Conservation (phyloP, 2,113 vertebrate species). For the Oreochromis spilurus region DNA sequence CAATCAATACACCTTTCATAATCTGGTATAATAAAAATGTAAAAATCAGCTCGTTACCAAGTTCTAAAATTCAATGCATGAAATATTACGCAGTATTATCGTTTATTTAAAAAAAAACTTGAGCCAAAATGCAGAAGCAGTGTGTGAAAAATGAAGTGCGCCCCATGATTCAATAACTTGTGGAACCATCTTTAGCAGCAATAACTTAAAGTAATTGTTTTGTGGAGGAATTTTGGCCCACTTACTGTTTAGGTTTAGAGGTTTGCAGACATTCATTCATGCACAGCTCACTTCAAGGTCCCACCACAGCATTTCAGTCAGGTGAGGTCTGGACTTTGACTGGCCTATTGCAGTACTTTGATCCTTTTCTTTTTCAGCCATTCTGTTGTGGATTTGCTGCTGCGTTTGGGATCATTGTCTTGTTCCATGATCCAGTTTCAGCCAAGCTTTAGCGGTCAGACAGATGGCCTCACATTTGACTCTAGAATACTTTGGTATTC, state of each 20-base stretch:
- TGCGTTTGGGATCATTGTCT: background rate
- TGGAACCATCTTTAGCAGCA: background rate
- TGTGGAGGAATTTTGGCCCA: background rate
- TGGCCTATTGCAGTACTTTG: background rate
- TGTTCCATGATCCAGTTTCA: background rate
- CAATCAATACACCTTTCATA: rapidly evolving
- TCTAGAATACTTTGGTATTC: background rate
- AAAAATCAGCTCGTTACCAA: background rate
- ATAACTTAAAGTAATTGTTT: background rate
- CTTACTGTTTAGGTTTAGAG: background rate
- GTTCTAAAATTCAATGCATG: rapidly evolving
- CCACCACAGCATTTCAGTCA: background rate
- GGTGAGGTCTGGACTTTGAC: background rate
- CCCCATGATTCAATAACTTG: background rate
- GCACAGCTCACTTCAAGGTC: background rate
- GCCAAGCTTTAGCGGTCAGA: background rate
- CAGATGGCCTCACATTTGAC: background rate
- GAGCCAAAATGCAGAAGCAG: background rate
- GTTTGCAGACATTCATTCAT: background rate
- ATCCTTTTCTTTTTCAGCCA: background rate
- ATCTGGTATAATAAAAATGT: rapidly evolving
- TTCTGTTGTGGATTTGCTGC: background rate
- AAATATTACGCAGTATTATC: rapidly evolving
- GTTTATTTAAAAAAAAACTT: background rate
- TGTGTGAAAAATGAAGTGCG: background rate